Evolutionary conservation across 2,113 vertebrate species (phyloP), one percentile per base, ranked within the genome.

Genomic region (Colossoma macropomum): DNA sequence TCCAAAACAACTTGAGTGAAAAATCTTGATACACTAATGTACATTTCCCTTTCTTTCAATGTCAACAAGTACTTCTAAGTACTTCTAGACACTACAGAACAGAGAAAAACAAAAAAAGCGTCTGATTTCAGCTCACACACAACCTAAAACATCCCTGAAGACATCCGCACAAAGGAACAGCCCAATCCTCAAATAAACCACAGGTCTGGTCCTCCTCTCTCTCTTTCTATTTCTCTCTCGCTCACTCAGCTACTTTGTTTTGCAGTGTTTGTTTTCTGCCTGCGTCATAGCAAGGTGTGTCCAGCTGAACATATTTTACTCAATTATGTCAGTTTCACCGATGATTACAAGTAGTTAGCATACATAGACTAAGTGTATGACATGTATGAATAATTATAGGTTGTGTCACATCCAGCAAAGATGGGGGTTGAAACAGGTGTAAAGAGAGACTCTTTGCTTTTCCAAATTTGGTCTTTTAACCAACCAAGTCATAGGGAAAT

Each of bases 201-300:
- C 7, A 52, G 2, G 17, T 27, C 41, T 81, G 60, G 25, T 41
- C 38, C 52, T 7, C 28, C 59, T 77, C 60, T 66, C 62, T 77
- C 15, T 66, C 38, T 56, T 59, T 79, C 5, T 60, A 27, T 63
- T 34, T 60, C 54, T 85, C 52, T 48, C 59, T 56, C 9, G 17
- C 28, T 81, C 41, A 45, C 41, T 45, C 41, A 45, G 9, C 41
- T 19, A 28, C 28, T 81, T 41, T 82, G 23, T 76, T n/a, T n/a
- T 30, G 12, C 30, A 15, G 23, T 63, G 17, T 80, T 81, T 79
- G 38, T 71, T 79, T 75, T 62, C 54, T 32, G 23, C n/a, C 30
- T 68, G 60, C n/a, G 71, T 86, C 71, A 75, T 3, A n/a, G 80
- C 56, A 28, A 82, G 75, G 77, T 83, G 81, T 45, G 81, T 28